Evolutionary conservation across 1,140 invertebrate species (phyloP).

Genomic region (Augochlora pura): DNA sequence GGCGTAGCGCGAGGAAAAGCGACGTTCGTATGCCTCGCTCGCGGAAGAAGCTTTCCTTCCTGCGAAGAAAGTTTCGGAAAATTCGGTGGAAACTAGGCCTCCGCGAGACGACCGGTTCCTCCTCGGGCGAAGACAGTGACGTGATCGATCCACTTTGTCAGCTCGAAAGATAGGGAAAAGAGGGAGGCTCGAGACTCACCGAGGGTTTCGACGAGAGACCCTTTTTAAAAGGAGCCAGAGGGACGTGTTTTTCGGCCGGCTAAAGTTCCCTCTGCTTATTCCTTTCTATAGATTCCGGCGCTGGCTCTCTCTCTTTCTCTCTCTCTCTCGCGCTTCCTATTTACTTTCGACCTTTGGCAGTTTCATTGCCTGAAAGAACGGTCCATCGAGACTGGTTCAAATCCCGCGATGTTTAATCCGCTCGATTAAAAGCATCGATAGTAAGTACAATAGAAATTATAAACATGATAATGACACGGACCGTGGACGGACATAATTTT

Average conservation of each 20-base stretch:
- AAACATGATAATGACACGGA: too few species aligned
- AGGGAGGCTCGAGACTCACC: conserved; percentile 44
- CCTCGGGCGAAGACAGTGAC: conserved; percentile 51
- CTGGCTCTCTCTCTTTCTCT: conserved; percentile 35
- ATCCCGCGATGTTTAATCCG: not conserved
- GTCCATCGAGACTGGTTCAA: not conserved
- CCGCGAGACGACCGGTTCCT: conserved; percentile 18
- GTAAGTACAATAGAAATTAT: too few species aligned
- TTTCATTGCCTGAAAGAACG: conserved; percentile 26
- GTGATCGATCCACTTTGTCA: conserved; percentile 66
- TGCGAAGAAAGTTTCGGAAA: conserved; percentile 47
- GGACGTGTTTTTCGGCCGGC: conserved; percentile 37
- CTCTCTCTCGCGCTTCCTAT: conserved; percentile 31
- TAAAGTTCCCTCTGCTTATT: conserved; percentile 38
- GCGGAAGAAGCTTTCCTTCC: not conserved
- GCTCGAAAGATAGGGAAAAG: conserved; percentile 44
- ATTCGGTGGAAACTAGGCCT: conserved; percentile 54
- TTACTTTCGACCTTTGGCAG: conserved; percentile 58
- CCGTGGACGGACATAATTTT: too few species aligned
- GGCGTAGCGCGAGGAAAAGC: too few species aligned
- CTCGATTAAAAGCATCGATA: too few species aligned
- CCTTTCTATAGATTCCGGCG: conserved; percentile 42
- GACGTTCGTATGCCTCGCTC: too few species aligned
- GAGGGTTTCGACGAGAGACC: conserved; percentile 44
- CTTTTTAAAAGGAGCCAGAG: conserved; percentile 57